These are phyloP conservation scores for Hartigia nigra DNA, from an alignment of 2,888 invertebrate species.

Conservation along the genomic window DNA sequence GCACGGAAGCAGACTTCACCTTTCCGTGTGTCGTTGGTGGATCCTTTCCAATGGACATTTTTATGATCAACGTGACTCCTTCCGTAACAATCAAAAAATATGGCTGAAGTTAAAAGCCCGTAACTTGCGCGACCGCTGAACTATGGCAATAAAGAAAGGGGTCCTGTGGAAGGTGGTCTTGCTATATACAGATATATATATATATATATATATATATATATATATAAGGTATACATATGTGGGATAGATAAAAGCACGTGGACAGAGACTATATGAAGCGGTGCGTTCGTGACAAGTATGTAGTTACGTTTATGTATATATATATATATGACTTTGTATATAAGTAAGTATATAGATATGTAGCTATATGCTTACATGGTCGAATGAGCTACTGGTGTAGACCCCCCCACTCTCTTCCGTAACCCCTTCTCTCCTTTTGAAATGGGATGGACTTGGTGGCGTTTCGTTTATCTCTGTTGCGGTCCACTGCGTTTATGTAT, in stretches of 20 bases:
- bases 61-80: conserved; percentile 13
- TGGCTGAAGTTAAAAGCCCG: conserved; percentile 43
- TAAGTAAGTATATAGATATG: neutral
- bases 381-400: neutral
- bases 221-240: neutral
- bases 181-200: no score
- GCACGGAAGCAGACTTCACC: neutral
- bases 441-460: conserved; percentile 4
- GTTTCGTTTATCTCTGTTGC: conserved; percentile 5
- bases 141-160: conserved; percentile 32
- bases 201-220: neutral
- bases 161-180: neutral
- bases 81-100: conserved; percentile 41
- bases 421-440: neutral
- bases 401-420: neutral
- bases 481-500: conserved; percentile 4
- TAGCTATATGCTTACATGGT: neutral
- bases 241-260: neutral
- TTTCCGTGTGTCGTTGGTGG: neutral
- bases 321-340: conserved; percentile 1
- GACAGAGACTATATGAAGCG: neutral
- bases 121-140: conserved; percentile 38
- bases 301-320: conserved; percentile 1
- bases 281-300: neutral
- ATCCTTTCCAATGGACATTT: neutral